Conservation (phyloP, 92 coral and sea anemone species). For the Epizoanthus ramosus region DNA sequence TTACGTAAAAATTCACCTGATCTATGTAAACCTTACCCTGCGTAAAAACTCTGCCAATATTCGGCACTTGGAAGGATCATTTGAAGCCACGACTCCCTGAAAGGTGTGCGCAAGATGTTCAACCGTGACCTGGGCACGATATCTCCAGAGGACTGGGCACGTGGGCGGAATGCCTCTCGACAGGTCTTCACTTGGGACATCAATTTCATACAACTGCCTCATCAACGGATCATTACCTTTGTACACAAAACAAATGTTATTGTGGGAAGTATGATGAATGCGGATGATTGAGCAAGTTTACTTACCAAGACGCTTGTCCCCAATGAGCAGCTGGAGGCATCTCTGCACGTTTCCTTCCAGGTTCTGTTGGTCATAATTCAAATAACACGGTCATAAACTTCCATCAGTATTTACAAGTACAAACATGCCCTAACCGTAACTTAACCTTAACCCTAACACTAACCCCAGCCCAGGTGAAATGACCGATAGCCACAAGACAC, state of each 20-base stretch:
- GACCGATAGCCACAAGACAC: background rate
- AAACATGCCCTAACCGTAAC: too few species aligned
- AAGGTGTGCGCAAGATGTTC: slow-evolving; percentile 79
- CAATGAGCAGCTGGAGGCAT: slow-evolving; percentile 52
- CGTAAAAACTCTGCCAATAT: slow-evolving; percentile 61
- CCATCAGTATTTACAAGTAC: too few species aligned
- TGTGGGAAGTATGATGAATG: background rate
- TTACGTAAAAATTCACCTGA: background rate
- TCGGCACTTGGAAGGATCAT: slow-evolving; percentile 49
- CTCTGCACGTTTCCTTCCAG: slow-evolving; percentile 47
- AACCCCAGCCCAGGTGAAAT: too few species aligned
- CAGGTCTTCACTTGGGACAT: slow-evolving; percentile 41
- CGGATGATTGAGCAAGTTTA: background rate
- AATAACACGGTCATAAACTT: background rate
- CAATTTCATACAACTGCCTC: slow-evolving; percentile 72
- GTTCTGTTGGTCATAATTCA: slow-evolving; percentile 23
- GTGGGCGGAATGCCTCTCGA: slow-evolving; percentile 47
- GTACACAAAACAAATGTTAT: background rate
- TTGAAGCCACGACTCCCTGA: slow-evolving; percentile 62
- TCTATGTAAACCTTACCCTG: slow-evolving; percentile 41
- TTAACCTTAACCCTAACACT: too few species aligned
- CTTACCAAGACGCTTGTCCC: slow-evolving; percentile 79
- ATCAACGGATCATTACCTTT: slow-evolving; percentile 65
- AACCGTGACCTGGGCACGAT: slow-evolving; percentile 71
- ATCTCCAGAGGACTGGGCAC: slow-evolving; percentile 61